A percentile compares a stretch with the other conserved stretches of the same genome.
These are phyloP conservation scores for Schrankia costaestrigalis DNA, from an alignment of 2,888 invertebrate genomes.

Conservation along the genomic window DNA sequence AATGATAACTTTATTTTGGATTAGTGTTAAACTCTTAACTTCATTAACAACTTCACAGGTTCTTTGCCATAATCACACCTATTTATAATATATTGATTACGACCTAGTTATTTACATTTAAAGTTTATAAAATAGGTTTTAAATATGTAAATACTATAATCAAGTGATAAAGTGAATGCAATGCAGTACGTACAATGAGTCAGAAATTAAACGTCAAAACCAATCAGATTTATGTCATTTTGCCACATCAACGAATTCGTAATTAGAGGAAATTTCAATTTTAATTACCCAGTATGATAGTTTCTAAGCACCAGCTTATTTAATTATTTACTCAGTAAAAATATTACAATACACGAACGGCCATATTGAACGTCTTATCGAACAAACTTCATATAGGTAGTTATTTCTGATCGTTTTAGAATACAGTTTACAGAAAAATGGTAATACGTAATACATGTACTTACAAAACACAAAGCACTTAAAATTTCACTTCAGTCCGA, in stretches of 20 bases:
- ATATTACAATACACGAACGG: slow-evolving; percentile 59
- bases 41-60: too few species aligned
- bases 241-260: slow-evolving; percentile 71
- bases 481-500: slow-evolving; percentile 54
- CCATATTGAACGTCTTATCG: slow-evolving; percentile 73
- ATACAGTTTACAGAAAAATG: slow-evolving; percentile 17
- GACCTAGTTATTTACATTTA: too few species aligned
- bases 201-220: slow-evolving; percentile 73
- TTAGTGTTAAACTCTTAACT: too few species aligned
- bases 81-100: too few species aligned
- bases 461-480: slow-evolving; percentile 69
- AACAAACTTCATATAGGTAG: slow-evolving; percentile 29
- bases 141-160: too few species aligned
- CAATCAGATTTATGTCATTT: slow-evolving; percentile 63
- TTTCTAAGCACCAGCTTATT: too few species aligned
- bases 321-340: background rate
- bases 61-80: too few species aligned
- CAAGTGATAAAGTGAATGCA: slow-evolving; percentile 40
- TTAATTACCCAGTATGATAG: too few species aligned
- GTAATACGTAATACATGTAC: slow-evolving; percentile 39
- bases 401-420: slow-evolving; percentile 12
- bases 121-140: too few species aligned
- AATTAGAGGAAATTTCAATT: slow-evolving; percentile 17
- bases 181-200: slow-evolving; percentile 70
- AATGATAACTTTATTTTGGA: too few species aligned